Evolutionary conservation across 2,888 invertebrate genomes (phyloP).

Genomic region (Drosophila ezoana): DNA sequence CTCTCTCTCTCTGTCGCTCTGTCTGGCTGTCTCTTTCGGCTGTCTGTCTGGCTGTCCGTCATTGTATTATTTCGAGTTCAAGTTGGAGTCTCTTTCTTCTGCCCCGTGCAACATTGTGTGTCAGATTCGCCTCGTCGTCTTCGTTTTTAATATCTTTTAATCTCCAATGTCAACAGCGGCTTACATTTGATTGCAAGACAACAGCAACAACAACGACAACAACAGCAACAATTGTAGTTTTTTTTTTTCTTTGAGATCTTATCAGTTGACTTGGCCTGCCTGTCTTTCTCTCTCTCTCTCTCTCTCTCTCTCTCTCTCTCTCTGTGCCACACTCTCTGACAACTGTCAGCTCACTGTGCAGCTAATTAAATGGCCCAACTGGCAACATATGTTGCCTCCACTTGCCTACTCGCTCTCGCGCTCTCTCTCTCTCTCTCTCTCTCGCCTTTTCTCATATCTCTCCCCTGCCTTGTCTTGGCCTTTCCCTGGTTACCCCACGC

Average conservation of each 20-base stretch:
- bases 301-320: conserved; percentile 9
- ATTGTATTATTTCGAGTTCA: conserved; percentile 51
- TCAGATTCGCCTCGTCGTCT: conserved; percentile 65
- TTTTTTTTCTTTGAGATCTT: conserved; percentile 62
- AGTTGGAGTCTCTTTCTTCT: conserved; percentile 39
- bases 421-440: conserved; percentile 5
- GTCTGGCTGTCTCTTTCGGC: conserved; percentile 11
- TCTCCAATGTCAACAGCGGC: conserved; percentile 82
- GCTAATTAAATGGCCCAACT: conserved; percentile 78
- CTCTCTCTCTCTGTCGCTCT: conserved; percentile 4
- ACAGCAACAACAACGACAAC: conserved; percentile 48
- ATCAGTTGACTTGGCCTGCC: conserved; percentile 59
- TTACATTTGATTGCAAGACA: conserved; percentile 82
- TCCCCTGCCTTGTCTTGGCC: conserved; percentile 3
- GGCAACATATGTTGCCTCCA: conserved; percentile 73
- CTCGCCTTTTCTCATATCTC: neutral
- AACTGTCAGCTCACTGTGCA: conserved; percentile 70
- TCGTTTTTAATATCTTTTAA: conserved; percentile 81
- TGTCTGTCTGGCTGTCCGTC: conserved; percentile 39
- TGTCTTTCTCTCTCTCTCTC: conserved; percentile 12
- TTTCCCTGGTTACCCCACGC: conserved; percentile 59
- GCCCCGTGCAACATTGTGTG: conserved; percentile 48
- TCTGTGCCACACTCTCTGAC: conserved; percentile 63
- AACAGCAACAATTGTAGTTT: conserved; percentile 51
- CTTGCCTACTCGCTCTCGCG: conserved; percentile 2